Conservation (phyloP, 2,113 vertebrate genomes). For the Sylvia atricapilla region DNA sequence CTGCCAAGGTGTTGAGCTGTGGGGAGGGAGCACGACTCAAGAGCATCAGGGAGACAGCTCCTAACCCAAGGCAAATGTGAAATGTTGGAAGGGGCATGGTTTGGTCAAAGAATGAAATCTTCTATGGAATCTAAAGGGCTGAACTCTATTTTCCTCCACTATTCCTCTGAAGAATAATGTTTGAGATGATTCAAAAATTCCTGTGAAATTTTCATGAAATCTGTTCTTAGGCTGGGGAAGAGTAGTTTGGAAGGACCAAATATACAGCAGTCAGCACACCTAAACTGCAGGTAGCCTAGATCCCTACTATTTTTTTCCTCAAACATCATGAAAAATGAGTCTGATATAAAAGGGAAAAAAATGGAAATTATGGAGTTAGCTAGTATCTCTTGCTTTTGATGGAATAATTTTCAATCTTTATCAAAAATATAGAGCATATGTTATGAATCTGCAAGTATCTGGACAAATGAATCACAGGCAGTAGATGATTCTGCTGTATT, state of each 20-base stretch:
- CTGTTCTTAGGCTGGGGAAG: not conserved
- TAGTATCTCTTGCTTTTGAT: not conserved
- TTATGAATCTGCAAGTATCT: not conserved
- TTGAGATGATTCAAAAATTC: not conserved
- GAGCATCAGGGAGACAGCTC: rapidly evolving
- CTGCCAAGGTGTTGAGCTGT: not conserved
- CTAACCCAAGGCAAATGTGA: not conserved
- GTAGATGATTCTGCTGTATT: not conserved
- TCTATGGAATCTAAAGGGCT: not conserved
- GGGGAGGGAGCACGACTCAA: rapidly evolving
- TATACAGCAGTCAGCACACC: not conserved
- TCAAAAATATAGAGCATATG: not conserved
- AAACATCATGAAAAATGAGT: not conserved
- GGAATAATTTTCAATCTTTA: not conserved
- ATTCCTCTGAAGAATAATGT: not conserved
- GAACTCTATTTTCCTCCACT: not conserved
- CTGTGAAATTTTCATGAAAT: not conserved
- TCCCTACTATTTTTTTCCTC: not conserved
- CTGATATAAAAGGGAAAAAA: not conserved
- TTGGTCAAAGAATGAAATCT: not conserved
- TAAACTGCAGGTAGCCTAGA: not conserved
- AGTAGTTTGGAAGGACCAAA: not conserved
- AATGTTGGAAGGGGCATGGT: rapidly evolving
- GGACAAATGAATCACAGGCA: not conserved
- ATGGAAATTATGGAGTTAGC: not conserved